phyloP scores from a whole-genome alignment of 2,113 vertebrate species.

The Opisthocomus hoazin region DNA sequence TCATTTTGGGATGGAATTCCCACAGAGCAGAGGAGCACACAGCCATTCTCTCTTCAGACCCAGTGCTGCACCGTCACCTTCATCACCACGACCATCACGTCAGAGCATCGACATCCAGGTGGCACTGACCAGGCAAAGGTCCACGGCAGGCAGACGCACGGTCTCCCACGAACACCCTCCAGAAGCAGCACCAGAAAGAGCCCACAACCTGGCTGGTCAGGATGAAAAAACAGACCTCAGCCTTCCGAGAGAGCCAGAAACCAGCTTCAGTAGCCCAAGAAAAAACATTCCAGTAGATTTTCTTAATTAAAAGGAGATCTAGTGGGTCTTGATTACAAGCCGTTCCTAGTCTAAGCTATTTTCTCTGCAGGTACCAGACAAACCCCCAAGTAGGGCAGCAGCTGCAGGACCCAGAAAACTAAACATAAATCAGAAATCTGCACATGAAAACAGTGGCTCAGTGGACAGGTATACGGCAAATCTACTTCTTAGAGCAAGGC shows the following conservation, averaged over 20 bases:
- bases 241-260: background rate
- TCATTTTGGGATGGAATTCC: accelerated
- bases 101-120: accelerated
- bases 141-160: accelerated
- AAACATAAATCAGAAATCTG: background rate
- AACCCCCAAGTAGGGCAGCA: background rate
- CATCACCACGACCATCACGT: accelerated
- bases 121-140: accelerated
- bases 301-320: background rate
- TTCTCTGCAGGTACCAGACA: background rate
- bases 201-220: accelerated
- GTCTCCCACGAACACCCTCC: accelerated
- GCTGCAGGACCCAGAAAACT: background rate
- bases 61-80: background rate
- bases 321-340: accelerated
- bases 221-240: accelerated
- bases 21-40: accelerated
- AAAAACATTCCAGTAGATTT: accelerated
- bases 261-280: accelerated
- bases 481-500: background rate
- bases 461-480: background rate
- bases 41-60: background rate
- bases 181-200: background rate
- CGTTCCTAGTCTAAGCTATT: accelerated
- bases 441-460: background rate